These are phyloP conservation scores for Hydraecia micacea DNA, from an alignment of 2,888 invertebrate species.

Conservation along the genomic window DNA sequence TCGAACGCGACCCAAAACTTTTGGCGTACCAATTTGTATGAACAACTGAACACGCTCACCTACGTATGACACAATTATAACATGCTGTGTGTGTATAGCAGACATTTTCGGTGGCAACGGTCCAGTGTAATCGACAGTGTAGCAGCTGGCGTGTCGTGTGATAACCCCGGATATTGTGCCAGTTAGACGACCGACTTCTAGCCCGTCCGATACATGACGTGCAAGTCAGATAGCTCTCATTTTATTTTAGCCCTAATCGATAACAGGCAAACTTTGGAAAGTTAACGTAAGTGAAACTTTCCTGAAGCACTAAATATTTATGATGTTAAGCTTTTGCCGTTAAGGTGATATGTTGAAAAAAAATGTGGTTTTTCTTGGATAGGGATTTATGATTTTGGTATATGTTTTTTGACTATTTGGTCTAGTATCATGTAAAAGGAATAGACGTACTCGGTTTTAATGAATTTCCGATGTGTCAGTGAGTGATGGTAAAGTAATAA, in stretches of 20 bases:
- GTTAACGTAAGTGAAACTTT: constrained; percentile 1
- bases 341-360: no score
- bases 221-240: constrained; percentile 37
- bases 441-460: no score
- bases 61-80: constrained; percentile 56
- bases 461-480: no score
- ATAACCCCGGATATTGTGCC: constrained; percentile 79
- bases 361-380: no score
- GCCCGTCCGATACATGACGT: constrained; percentile 53
- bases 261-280: constrained; percentile 10
- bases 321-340: not conserved
- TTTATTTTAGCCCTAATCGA: constrained; percentile 37
- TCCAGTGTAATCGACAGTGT: constrained; percentile 76
- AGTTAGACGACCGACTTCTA: constrained; percentile 70
- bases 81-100: constrained; percentile 49
- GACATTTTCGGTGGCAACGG: constrained; percentile 74
- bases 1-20: constrained; percentile 61
- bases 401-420: no score
- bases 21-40: constrained; percentile 60
- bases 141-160: constrained; percentile 79
- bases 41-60: constrained; percentile 56
- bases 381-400: no score
- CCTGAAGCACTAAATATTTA: not conserved
- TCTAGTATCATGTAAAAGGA: no score
- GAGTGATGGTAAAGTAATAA: no score